Base-by-base conservation (phyloP, 2,797 vertebrate species). In the Tadarida brasiliensis region DNA sequence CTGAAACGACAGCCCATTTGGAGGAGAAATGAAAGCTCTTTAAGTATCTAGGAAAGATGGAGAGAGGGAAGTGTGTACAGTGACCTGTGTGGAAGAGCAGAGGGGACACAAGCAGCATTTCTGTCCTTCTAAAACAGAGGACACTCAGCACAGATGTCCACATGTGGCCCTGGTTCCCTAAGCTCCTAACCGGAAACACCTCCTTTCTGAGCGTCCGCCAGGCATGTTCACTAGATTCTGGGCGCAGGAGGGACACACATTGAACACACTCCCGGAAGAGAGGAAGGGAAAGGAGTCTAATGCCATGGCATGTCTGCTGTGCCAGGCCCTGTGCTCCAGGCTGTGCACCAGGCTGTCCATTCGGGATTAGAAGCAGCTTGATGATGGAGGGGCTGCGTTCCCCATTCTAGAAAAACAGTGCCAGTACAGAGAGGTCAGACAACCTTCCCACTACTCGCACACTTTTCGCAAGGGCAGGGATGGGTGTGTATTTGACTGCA, bases 201-300 rank as follows among this genome's bases (percentile, higher is more conserved):
- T 96, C 61, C 86, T 89, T 94, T 84, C 65, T 51, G 95, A n/a
- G 6, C 51, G 8, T 90, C 7, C 71, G 83, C 86, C 91, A 70
- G 94, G 44, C 47, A 22, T 14, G 57, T 39, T 73, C 70, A 11
- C 77, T 88, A 19, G 92, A 51, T 57, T 56, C 73, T 49, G 81
- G 84, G 77, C 74, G 19, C 24, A 35, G 35, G 87, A 80, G 73
- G 33, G 80, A 71, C 47, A 28, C 10, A 26, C 5, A 11, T 7
- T 33, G 83, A 74, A 83, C 39, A 47, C 49, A 12, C 26, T 71
- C 74, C 49, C 10, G 3, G 65, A 10, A 35, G 87, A 76, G 74
- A 90, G 63, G 67, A 85, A 54, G 74, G 85, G 91, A 57, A 87
- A 39, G 77, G 30, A 39, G 7, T 57, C 26, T 51, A 30, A 1